Conservation (phyloP, 2,888 invertebrate species). For the Drosophila maculinotata region DNA sequence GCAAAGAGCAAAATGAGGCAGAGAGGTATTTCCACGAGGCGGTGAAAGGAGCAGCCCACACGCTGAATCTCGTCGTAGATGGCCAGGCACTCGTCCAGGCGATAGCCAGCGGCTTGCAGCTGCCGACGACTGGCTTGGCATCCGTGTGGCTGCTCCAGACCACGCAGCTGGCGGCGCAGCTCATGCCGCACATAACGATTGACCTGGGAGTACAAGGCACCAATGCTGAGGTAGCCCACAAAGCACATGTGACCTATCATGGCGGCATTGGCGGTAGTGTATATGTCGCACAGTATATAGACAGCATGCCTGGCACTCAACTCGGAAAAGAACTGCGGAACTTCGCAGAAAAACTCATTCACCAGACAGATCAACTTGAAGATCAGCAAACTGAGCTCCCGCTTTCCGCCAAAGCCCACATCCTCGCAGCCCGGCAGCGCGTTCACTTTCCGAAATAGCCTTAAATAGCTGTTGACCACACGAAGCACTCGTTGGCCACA, state of each 20-base stretch:
- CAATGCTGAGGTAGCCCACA: slow-evolving; percentile 58
- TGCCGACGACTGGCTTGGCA: slow-evolving; percentile 3
- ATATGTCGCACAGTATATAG: slow-evolving; percentile 6
- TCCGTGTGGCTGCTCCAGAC: slow-evolving; percentile 24
- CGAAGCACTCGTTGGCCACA: slow-evolving; percentile 31
- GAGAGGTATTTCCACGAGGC: slow-evolving; percentile 47
- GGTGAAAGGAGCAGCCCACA: slow-evolving; percentile 39
- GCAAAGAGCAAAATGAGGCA: slow-evolving; percentile 35
- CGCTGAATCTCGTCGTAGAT: slow-evolving; percentile 58
- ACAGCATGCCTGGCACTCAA: not conserved
- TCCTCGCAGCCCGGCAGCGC: slow-evolving; percentile 14
- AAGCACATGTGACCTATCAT: slow-evolving; percentile 54
- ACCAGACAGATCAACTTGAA: slow-evolving; percentile 30
- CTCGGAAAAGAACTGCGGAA: not conserved
- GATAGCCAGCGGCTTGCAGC: slow-evolving; percentile 26
- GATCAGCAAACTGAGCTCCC: slow-evolving; percentile 45
- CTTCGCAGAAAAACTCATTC: slow-evolving; percentile 31
- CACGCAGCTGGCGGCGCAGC: slow-evolving; percentile 38
- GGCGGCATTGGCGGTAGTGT: slow-evolving; percentile 7
- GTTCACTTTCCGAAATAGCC: slow-evolving; percentile 39
- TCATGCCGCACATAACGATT: slow-evolving; percentile 53
- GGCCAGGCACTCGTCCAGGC: slow-evolving; percentile 47
- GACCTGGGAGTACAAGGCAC: slow-evolving; percentile 46
- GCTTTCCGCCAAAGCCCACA: slow-evolving; percentile 40
- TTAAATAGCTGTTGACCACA: slow-evolving; percentile 44